Base-by-base conservation (phyloP, 2,888 invertebrate genomes). In the Drosophila borealis region DNA sequence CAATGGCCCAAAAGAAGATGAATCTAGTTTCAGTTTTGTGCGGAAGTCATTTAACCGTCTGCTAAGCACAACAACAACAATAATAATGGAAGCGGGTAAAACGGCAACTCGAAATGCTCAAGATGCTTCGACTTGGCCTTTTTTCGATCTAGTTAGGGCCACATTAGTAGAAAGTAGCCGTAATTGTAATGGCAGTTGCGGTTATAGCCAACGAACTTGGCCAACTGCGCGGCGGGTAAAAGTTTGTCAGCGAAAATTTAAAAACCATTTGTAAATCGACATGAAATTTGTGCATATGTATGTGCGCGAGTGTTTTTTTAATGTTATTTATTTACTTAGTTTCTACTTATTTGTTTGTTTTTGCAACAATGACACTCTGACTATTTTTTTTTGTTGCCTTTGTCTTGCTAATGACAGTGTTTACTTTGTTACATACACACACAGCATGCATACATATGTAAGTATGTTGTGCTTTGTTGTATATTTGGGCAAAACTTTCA, bases 41-140 rank as follows among this genome's bases (percentile, higher is more conserved):
- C 88, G 84, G 88, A 85, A 82, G 83, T 85, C 79, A 79, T 88
- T 85, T 85, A 81, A 85, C 74, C 67, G 83, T 85, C 88, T 88
- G 71, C 68, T 78, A 70, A 81, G 62, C 73, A 75, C 59, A 66
- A 44, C 50, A 51, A 44, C 54, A 49, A 44, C 54, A 55, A 17
- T 17, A 41, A n/a, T 9, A n/a, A 13, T 6, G 29, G 13, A 44
- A 44, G 44, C 29, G 13, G 57, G 49, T 25, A 67, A 68, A 74
- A 68, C 57, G 61, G 73, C 70, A 56, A 60, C 55, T 54, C 37
- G 54, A 65, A 71, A 66, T 70, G 56, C 48, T 57, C 46, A 72
- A 79, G 69, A 79, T 73, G 59, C 42, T 70, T 54, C 25, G 55
- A 25, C 45, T 36, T 45, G 25, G 55, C 45, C 55, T 61, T 41